Conservation (phyloP, 2,888 invertebrate genomes). For the Amitus sp. region DNA sequence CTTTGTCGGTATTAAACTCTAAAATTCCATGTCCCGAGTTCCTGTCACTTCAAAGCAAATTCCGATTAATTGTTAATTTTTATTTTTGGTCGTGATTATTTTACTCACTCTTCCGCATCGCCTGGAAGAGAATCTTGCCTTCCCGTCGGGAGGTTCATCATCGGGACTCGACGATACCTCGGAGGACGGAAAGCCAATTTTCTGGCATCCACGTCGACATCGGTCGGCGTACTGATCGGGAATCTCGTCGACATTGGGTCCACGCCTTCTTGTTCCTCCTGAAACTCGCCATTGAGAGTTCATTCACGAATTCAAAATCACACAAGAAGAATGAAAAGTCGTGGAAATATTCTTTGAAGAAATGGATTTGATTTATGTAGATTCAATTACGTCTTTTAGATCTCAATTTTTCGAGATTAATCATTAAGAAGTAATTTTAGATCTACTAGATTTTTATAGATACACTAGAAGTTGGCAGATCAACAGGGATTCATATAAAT, state of each 20-base stretch:
- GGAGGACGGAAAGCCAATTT: slow-evolving; percentile 67
- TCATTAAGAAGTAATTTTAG: too few relatives aligned
- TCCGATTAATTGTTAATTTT: slow-evolving; percentile 9
- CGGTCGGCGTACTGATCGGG: slow-evolving; percentile 61
- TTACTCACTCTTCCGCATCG: slow-evolving; percentile 61
- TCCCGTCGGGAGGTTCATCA: slow-evolving; percentile 56
- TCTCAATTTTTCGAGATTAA: too few relatives aligned
- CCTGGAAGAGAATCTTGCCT: slow-evolving; percentile 60
- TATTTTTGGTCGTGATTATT: too few relatives aligned
- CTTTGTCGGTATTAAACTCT: slow-evolving; percentile 88
- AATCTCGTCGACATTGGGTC: slow-evolving; percentile 64
- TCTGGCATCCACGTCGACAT: slow-evolving; percentile 63
- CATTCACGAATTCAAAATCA: background rate
- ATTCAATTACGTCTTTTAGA: too few relatives aligned
- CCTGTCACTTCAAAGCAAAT: slow-evolving; percentile 57
- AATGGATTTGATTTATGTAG: too few relatives aligned
- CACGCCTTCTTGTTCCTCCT: slow-evolving; percentile 73
- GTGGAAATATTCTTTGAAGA: too few relatives aligned
- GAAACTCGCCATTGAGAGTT: slow-evolving; percentile 3
- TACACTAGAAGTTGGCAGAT: too few relatives aligned
- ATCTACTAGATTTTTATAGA: background rate
- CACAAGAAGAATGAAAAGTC: too few relatives aligned
- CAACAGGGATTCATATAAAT: too few relatives aligned
- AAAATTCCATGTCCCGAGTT: slow-evolving; percentile 75
- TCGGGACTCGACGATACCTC: slow-evolving; percentile 58